Base-by-base conservation (phyloP, 2,113 vertebrate genomes). In the Anseranas semipalmata region DNA sequence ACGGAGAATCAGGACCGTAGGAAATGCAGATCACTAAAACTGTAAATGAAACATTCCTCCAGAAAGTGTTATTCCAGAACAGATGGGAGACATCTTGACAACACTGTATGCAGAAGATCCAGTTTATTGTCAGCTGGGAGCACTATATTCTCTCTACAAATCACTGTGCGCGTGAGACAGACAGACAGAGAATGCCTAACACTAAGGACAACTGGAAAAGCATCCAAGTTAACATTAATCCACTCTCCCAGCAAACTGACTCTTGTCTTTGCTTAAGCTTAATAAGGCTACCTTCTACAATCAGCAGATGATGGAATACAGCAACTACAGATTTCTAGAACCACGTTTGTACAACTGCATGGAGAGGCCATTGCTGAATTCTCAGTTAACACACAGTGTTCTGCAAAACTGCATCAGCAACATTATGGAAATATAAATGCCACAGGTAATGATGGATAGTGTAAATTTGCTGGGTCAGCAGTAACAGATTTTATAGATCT, bases 151-250 rank as follows among this genome's bases (percentile, higher is more conserved):
- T 88, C 73, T 37, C 21, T 52, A 30, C 21, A 78, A 46, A 52
- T 65, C 17, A 65, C 2, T 7, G 3, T 1, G 0, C 16, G 5
- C 27, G 27, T 18, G 13, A 15, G 20, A 33, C 8, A 72, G 43
- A 28, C 33, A 60, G 62, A n/a, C n/a, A n/a, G n/a, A 72, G 70
- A 83, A 62, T 12, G 21, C 16, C 19, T n/a, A 81, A 6, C 18
- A 3, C 18, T 32, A 35, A 20, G 63, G 33, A 32, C 33, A 46
- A 18, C 20, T 91, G 30, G 10, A 50, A 77, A 89, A 81, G 5
- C 6, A 68, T 28, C 12, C 5, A 28, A 21, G 10, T 17, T 73
- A 68, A 68, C 35, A 35, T 22, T 32, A 66, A 88, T 19, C 5
- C 19, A 53, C 19, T n/a, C 2, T 37, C 25, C 46, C 67, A 45